Conservation (phyloP, 2,113 vertebrate species). For the Glareola pratincola region DNA sequence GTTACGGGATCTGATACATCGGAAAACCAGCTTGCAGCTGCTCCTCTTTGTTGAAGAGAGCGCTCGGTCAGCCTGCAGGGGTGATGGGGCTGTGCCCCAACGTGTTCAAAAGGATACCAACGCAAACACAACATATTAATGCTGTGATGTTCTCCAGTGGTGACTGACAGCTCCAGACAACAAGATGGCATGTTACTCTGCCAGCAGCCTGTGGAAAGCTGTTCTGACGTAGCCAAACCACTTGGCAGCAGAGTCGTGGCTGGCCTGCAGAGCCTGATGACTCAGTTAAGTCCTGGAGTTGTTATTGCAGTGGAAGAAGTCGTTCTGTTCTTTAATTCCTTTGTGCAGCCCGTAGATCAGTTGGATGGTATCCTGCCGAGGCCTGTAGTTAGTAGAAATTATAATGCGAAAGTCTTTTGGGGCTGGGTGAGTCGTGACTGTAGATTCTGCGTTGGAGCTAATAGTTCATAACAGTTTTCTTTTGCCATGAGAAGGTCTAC, state of each 20-base stretch:
- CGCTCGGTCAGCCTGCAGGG: background rate
- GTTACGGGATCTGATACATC: fast-evolving
- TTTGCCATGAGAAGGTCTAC: background rate
- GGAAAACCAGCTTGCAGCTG: background rate
- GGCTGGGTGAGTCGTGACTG: background rate
- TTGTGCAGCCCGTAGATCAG: background rate
- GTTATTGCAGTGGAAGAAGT: slow-evolving; percentile 42
- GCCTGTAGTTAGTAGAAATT: slow-evolving; percentile 29
- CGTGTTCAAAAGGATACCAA: background rate
- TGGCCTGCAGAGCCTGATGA: slow-evolving; percentile 9
- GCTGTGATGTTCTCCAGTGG: background rate
- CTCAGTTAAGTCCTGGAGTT: slow-evolving; percentile 41
- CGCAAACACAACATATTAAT: background rate
- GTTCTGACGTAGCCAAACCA: background rate
- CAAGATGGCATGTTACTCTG: background rate
- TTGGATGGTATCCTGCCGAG: slow-evolving; percentile 25
- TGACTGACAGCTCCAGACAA: background rate
- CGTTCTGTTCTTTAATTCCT: slow-evolving; percentile 53
- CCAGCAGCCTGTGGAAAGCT: slow-evolving; percentile 40
- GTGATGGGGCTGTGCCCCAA: background rate
- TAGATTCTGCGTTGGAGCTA: background rate
- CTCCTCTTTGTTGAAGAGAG: background rate
- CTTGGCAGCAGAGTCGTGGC: slow-evolving; percentile 25
- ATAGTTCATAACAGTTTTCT: background rate
- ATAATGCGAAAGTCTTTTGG: background rate